A percentile compares a stretch with the other conserved stretches of the same genome.
Conservation (phyloP, 2,113 vertebrate species). For the Paratilapia polleni region DNA sequence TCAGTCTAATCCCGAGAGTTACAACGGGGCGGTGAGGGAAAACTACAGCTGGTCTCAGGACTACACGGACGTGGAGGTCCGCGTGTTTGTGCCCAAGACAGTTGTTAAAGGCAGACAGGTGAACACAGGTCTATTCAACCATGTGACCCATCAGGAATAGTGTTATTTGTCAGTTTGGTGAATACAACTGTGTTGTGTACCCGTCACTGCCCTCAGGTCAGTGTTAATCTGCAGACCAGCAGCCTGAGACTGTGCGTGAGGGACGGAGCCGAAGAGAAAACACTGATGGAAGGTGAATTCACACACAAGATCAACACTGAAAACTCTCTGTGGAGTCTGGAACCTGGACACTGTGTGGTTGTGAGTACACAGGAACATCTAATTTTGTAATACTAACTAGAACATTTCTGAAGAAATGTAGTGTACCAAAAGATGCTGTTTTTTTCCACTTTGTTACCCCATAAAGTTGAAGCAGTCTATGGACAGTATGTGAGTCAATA, state of each 20-base stretch:
- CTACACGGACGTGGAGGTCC: constrained; percentile 93
- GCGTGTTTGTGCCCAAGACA: constrained; percentile 87
- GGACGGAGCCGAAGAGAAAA: constrained; percentile 78
- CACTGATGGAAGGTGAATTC: constrained; percentile 92
- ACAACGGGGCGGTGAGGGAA: constrained; percentile 88
- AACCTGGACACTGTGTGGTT: constrained; percentile 89
- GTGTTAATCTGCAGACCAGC: constrained; percentile 52
- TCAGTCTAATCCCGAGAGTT: constrained; percentile 91
- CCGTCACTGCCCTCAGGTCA: constrained; percentile 70
- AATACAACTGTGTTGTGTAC: neutral
- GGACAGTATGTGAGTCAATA: too few species aligned
- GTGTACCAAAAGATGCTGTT: neutral
- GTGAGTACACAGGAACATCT: constrained; percentile 75
- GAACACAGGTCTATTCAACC: neutral
- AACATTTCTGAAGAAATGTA: neutral
- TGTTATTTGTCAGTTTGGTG: neutral
- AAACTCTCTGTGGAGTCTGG: constrained; percentile 95
- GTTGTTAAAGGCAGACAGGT: constrained; percentile 94
- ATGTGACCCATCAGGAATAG: fast-evolving
- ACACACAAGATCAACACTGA: constrained; percentile 95
- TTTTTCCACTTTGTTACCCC: too few species aligned
- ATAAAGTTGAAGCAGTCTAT: too few species aligned
- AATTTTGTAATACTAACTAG: neutral
- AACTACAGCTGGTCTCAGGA: constrained; percentile 86
- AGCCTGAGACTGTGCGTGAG: constrained; percentile 83